phyloP scores from a whole-genome alignment of 1,140 invertebrate species.

The Megalonaias nervosa region DNA sequence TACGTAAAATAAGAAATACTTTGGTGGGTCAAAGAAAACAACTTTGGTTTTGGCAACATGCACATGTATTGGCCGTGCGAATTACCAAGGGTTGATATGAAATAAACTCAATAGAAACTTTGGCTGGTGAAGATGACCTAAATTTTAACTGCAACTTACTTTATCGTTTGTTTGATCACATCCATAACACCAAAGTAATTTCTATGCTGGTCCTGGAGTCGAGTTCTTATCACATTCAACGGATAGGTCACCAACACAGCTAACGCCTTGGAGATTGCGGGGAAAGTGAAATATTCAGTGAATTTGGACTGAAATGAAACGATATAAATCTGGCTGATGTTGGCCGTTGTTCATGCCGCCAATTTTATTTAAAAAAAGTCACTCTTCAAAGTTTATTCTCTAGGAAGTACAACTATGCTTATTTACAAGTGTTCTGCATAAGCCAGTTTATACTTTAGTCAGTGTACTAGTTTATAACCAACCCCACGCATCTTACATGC shows the following conservation, averaged over 20 bases:
- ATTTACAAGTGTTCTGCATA: neutral
- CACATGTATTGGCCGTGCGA: too few species aligned
- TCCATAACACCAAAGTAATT: constrained; percentile 88
- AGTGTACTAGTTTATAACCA: too few species aligned
- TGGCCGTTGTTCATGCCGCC: neutral
- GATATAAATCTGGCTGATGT: neutral
- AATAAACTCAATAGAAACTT: too few species aligned
- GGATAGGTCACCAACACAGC: constrained; percentile 96
- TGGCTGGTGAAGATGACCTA: too few species aligned
- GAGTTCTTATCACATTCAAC: constrained; percentile 95
- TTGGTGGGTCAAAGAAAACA: too few species aligned
- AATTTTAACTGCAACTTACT: constrained; percentile 66
- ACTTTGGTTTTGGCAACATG: too few species aligned
- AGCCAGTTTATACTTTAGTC: neutral
- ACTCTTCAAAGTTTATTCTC: neutral
- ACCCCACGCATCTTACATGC: too few species aligned
- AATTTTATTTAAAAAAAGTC: neutral
- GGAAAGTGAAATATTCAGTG: constrained; percentile 90
- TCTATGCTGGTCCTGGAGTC: constrained; percentile 97
- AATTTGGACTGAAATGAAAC: constrained; percentile 80
- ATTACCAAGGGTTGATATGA: too few species aligned
- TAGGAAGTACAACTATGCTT: neutral
- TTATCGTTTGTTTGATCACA: constrained; percentile 91
- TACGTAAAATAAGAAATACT: too few species aligned
- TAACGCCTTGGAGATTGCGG: constrained; percentile 94